Evolutionary conservation across 1,140 invertebrate genomes (phyloP).

Genomic region (Drosophila varians): DNA sequence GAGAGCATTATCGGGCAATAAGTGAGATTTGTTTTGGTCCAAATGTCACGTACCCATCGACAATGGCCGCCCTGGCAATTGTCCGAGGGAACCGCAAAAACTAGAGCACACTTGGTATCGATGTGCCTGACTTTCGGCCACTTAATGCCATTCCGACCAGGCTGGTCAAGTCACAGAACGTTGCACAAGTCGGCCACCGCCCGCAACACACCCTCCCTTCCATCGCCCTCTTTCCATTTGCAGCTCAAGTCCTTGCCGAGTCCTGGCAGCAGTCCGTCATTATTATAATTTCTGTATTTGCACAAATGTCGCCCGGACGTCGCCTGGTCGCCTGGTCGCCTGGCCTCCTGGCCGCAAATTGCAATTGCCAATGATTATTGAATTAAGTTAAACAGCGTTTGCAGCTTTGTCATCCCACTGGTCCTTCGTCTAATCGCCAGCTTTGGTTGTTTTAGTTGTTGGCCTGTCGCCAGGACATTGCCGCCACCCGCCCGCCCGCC

Average conservation of each 20-base stretch:
- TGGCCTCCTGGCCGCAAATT: conserved; percentile 63
- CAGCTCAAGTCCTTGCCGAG: conserved; percentile 22
- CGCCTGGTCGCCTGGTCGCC: conserved; percentile 62
- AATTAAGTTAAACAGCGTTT: conserved; percentile 83
- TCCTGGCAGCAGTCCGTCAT: conserved; percentile 52
- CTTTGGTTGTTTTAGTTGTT: conserved; percentile 37
- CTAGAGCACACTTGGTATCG: conserved; percentile 47
- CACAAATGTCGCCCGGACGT: conserved; percentile 71
- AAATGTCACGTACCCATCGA: conserved; percentile 65
- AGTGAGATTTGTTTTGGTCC: conserved; percentile 46
- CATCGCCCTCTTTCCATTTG: background rate
- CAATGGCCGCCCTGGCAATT: conserved; percentile 61
- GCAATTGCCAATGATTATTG: conserved; percentile 83
- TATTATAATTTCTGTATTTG: conserved; percentile 83
- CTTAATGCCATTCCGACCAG: conserved; percentile 65
- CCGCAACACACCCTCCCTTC: background rate
- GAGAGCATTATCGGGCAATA: conserved; percentile 42
- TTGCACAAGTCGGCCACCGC: conserved; percentile 57
- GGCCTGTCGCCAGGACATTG: conserved; percentile 58
- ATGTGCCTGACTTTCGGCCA: conserved; percentile 74
- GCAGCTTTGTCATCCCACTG: conserved; percentile 45
- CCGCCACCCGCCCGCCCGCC: conserved; percentile 5
- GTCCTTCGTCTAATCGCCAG: conserved; percentile 60
- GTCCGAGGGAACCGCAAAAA: conserved; percentile 67
- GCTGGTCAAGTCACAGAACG: conserved; percentile 31